These are phyloP conservation scores for Ectropis crepuscularia DNA, from an alignment of 2,888 invertebrate species.

Conservation along the genomic window DNA sequence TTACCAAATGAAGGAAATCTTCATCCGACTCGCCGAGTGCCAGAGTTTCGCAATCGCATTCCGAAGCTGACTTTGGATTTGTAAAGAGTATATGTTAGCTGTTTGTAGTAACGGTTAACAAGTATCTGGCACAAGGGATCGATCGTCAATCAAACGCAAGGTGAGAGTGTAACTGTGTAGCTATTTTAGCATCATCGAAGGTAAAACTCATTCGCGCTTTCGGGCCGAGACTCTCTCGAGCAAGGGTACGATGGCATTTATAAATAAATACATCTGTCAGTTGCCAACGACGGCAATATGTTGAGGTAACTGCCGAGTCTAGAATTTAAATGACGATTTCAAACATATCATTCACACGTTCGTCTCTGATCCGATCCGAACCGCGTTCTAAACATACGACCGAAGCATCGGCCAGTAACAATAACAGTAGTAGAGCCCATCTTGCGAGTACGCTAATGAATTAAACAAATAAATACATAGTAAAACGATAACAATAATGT, in stretches of 20 bases:
- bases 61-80: constrained; percentile 52
- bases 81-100: constrained; percentile 59
- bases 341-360: constrained; percentile 24
- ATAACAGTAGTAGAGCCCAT: constrained; percentile 27
- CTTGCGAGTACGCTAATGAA: constrained; percentile 41
- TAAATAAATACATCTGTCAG: constrained; percentile 77
- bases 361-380: constrained; percentile 20
- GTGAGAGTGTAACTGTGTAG: constrained; percentile 80
- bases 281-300: constrained; percentile 68
- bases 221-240: constrained; percentile 79
- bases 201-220: constrained; percentile 83
- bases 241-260: constrained; percentile 79
- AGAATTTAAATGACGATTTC: constrained; percentile 53
- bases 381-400: neutral
- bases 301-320: constrained; percentile 58
- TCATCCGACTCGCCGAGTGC: constrained; percentile 49
- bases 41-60: constrained; percentile 55
- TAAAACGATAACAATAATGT: constrained; percentile 47
- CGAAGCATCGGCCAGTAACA: neutral
- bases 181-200: constrained; percentile 84
- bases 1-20: constrained; percentile 56
- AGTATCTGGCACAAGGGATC: constrained; percentile 84
- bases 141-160: constrained; percentile 85
- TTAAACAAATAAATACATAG: constrained; percentile 49
- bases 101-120: constrained; percentile 74